phyloP scores from a whole-genome alignment of 2,888 invertebrate genomes.

The Ochropacha duplaris region DNA sequence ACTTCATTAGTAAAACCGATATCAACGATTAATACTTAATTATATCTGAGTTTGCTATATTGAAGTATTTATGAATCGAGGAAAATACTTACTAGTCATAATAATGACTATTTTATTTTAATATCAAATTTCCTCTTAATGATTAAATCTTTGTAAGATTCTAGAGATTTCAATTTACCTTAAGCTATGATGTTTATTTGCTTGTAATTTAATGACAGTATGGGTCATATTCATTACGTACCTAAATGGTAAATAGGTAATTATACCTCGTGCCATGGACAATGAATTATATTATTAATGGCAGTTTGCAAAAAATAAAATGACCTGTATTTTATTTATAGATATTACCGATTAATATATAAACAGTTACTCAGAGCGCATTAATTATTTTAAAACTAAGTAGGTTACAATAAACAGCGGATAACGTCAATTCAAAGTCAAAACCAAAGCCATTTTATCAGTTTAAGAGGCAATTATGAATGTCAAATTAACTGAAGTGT shows the following conservation, averaged over 20 bases:
- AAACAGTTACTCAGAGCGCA: no score
- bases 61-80: no score
- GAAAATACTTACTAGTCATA: not conserved
- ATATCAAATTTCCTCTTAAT: not conserved
- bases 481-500: no score
- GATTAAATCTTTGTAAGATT: not conserved
- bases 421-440: no score
- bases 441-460: no score
- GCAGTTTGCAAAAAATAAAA: not conserved
- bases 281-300: not conserved
- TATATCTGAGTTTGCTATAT: no score
- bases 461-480: no score
- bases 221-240: not conserved
- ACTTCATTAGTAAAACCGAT: no score
- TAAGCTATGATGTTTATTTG: not conserved
- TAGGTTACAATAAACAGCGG: no score
- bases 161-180: not conserved
- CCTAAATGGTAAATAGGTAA: not conserved
- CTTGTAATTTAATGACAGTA: not conserved
- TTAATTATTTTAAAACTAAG: no score
- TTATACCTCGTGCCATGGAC: not conserved
- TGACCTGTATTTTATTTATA: not conserved
- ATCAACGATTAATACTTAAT: no score
- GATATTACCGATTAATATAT: no score
- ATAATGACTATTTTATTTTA: not conserved